phyloP scores from a whole-genome alignment of 2,797 vertebrate genomes.

The Acomys russatus region DNA sequence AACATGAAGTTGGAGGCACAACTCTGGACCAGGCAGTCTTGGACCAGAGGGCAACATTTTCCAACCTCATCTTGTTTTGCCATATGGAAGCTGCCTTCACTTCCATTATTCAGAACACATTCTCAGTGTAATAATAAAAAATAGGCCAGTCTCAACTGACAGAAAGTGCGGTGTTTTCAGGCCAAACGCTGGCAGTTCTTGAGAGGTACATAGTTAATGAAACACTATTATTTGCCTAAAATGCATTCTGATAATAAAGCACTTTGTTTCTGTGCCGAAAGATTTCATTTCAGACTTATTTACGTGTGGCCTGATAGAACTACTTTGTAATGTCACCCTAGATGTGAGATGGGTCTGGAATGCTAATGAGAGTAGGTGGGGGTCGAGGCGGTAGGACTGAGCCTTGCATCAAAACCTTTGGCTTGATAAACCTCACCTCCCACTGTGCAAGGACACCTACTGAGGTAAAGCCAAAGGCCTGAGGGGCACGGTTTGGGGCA shows the following conservation, averaged over 20 bases:
- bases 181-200: conserved; percentile 69
- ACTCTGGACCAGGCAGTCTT: neutral
- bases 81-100: conserved; percentile 56
- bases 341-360: conserved; percentile 78
- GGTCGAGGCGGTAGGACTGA: conserved; percentile 59
- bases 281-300: conserved; percentile 87
- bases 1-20: neutral
- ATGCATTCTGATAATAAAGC: conserved; percentile 75
- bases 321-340: conserved; percentile 78
- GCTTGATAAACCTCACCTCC: conserved; percentile 73
- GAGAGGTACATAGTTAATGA: conserved; percentile 72
- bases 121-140: conserved; percentile 76
- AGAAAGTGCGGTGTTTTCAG: conserved; percentile 73
- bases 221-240: conserved; percentile 81
- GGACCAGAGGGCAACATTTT: neutral
- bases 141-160: conserved; percentile 40
- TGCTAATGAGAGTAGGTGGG: conserved; percentile 79
- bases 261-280: conserved; percentile 77
- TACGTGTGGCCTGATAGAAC: conserved; percentile 81
- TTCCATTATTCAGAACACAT: conserved; percentile 61
- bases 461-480: conserved; percentile 72
- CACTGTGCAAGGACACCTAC: conserved; percentile 57
- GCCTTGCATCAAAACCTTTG: conserved; percentile 34
- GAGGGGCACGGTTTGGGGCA: conserved; percentile 75
- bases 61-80: conserved; percentile 43